Conservation (phyloP, 2,797 vertebrate species). For the Telmatherina bonti region DNA sequence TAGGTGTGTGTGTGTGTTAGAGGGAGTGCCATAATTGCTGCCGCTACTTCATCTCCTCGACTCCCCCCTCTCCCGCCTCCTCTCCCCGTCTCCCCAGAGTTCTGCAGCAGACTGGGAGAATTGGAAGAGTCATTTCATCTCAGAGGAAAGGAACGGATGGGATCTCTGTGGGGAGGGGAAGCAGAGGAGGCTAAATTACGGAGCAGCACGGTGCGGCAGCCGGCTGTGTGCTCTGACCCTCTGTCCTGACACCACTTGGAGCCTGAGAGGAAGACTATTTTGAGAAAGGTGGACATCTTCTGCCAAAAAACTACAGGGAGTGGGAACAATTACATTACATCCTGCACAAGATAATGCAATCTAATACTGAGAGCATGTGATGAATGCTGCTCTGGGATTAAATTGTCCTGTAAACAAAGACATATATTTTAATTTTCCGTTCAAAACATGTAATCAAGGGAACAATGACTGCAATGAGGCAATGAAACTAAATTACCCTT, state of each 20-base stretch:
- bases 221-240: constrained; percentile 53
- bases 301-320: constrained; percentile 27
- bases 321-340: constrained; percentile 1
- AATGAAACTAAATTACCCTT: background rate
- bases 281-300: constrained; percentile 31
- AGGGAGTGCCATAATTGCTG: constrained; percentile 73
- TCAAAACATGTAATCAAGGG: background rate
- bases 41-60: constrained; percentile 53
- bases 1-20: constrained; percentile 5
- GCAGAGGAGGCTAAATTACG: constrained; percentile 74
- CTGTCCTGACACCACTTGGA: constrained; percentile 56
- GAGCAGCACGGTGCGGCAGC: constrained; percentile 48
- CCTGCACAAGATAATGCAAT: constrained; percentile 5
- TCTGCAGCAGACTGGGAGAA: constrained; percentile 71
- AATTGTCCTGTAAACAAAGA: background rate
- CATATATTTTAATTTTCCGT: background rate
- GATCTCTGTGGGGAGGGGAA: constrained; percentile 65
- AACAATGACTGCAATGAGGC: background rate
- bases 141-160: constrained; percentile 75
- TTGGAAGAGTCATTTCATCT: constrained; percentile 83
- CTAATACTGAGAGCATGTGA: background rate
- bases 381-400: background rate
- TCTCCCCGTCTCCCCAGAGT: constrained; percentile 36
- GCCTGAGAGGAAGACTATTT: constrained; percentile 47
- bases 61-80: constrained; percentile 9